Evolutionary conservation across 2,888 invertebrate species (phyloP).

Genomic region (Diploptera punctata): DNA sequence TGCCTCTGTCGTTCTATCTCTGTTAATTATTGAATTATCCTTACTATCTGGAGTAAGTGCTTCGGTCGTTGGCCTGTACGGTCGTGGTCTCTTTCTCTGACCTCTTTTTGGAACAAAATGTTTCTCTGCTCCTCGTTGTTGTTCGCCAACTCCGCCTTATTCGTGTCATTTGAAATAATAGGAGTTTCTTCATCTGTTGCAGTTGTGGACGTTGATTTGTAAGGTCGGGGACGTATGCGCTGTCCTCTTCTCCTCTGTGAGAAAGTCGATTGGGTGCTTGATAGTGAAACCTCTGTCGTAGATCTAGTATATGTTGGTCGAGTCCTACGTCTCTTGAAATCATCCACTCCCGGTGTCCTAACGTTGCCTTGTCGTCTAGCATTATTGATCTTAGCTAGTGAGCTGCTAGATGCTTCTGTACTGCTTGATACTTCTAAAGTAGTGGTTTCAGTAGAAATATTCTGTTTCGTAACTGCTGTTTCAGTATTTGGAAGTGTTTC

Average conservation of each 20-base stretch:
- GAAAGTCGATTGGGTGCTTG: background rate
- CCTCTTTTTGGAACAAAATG: background rate
- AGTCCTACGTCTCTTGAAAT: background rate
- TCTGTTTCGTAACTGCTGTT: background rate
- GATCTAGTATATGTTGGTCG: background rate
- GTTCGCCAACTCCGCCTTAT: background rate
- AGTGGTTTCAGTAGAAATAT: background rate
- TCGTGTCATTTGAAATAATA: background rate
- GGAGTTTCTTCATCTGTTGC: background rate
- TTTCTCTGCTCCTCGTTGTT: conserved; percentile 6
- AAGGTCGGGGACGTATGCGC: background rate
- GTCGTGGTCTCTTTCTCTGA: conserved; percentile 6
- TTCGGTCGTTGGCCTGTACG: background rate
- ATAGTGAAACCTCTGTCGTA: background rate
- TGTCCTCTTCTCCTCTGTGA: background rate
- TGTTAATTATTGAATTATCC: background rate
- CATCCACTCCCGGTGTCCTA: background rate
- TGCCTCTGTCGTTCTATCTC: too few relatives aligned
- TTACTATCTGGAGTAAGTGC: background rate
- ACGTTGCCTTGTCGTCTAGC: background rate
- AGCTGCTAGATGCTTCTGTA: background rate
- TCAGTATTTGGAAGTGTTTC: background rate
- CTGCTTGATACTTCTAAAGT: background rate
- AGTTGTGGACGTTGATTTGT: background rate
- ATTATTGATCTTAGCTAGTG: background rate